Evolutionary conservation across 1,140 invertebrate genomes (phyloP), one percentile per base, ranked within the genome.

Genomic region (Papilio dardanus): DNA sequence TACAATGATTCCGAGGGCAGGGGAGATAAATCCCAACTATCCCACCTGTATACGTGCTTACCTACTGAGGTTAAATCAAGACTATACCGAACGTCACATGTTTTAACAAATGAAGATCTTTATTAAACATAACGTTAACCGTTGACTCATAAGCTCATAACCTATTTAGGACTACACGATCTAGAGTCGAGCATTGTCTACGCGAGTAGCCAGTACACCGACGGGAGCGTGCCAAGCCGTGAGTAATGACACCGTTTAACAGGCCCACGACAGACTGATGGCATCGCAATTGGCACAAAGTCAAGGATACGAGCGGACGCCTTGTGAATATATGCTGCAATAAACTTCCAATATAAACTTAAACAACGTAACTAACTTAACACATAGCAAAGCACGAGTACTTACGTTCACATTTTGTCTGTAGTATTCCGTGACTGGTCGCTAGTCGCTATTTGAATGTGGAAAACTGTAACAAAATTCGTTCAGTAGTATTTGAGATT

Each of bases 271-370:
- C 42, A 73, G 71, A 68, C 66, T 35, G 66, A 73, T 73, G 46
- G 10, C 12, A 73, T 73, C 42, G 46, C 71, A 33, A 73, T 73
- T 73, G 71, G 71, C 71, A 73, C 71, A 73, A 73, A 73, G 71
- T 73, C 71, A 73, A 73, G 71, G 71, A 73, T 73, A 73, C 71
- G 46, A 42, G 19, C 71, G 42, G 16, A 73, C 71, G 71, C 46
- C 46, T 28, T 7, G 16, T n/a, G 69, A 71, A 71, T 71, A 50
- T 50, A 46, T 66, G 28, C 30, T 12, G 42, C 4, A n/a, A 46
- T 46, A 46, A 46, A 54, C 19, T 54, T 3, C 16, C 50, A 4
- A 24, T 54, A 54, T 54, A 21, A 19, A 8, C 46, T 24, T 54
- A 54, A 54, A 54, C 7, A 54, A 10, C 6, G 7, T n/a, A n/a